phyloP scores from a whole-genome alignment of 2,797 vertebrate genomes.

The Brotula barbata region DNA sequence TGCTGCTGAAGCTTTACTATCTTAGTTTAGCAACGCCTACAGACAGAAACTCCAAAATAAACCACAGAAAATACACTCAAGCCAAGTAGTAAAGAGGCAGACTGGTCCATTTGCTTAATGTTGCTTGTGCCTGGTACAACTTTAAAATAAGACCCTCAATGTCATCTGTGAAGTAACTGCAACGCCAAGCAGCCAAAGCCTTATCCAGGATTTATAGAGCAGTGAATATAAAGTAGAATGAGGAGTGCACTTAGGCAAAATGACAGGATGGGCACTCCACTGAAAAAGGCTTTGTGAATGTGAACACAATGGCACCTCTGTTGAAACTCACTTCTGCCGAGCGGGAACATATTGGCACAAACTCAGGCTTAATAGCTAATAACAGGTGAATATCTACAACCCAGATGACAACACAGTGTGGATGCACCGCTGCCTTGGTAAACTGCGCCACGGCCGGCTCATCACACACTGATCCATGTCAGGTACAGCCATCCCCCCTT shows the following conservation, averaged over 20 bases:
- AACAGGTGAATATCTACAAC: constrained; percentile 7
- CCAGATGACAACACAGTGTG: constrained; percentile 8
- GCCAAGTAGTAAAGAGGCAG: not conserved
- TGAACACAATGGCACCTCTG: constrained; percentile 9
- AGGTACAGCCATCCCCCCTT: not conserved
- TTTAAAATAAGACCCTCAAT: not conserved
- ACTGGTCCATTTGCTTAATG: not conserved
- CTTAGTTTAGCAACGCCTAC: not conserved
- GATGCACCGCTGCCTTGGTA: not conserved
- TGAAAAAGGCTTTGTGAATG: constrained; percentile 17
- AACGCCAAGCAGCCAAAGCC: constrained; percentile 17
- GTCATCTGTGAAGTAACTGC: constrained; percentile 16
- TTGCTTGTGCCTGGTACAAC: not conserved
- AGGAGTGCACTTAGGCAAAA: constrained; percentile 13
- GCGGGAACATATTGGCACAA: constrained; percentile 9
- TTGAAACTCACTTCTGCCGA: constrained; percentile 11
- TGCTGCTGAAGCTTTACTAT: not conserved
- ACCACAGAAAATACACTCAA: not conserved
- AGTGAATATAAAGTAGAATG: constrained; percentile 15
- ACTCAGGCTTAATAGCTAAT: constrained; percentile 23
- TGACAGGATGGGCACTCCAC: constrained; percentile 2
- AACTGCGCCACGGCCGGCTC: no score
- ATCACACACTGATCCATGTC: constrained; percentile 14
- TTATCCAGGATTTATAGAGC: constrained; percentile 20
- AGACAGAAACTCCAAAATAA: not conserved